Evolutionary conservation across 2,113 vertebrate species (phyloP).

Genomic region (Onychorhynchus coronatus): DNA sequence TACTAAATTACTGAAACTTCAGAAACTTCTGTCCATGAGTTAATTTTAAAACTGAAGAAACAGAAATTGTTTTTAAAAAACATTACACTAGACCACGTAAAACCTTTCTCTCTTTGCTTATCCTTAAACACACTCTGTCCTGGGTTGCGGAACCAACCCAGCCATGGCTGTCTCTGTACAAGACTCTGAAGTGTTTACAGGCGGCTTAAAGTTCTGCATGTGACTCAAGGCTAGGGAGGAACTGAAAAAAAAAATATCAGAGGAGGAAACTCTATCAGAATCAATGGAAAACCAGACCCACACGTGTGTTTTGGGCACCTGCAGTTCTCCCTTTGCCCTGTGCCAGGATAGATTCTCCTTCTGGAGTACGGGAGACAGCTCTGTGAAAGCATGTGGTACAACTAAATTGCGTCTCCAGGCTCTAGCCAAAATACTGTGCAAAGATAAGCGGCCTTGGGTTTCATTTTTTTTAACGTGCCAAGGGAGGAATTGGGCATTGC

Average conservation of each 20-base stretch:
- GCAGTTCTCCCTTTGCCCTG: background rate
- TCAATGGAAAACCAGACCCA: background rate
- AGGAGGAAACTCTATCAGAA: background rate
- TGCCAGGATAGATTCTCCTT: background rate
- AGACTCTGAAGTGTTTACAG: background rate
- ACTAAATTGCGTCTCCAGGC: background rate
- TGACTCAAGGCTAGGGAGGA: background rate
- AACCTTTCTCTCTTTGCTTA: background rate
- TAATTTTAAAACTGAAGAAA: slow-evolving; percentile 70
- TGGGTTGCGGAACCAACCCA: background rate
- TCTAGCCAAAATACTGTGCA: background rate
- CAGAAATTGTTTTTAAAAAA: background rate
- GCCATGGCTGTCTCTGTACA: background rate
- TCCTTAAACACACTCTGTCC: background rate
- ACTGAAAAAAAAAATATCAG: background rate
- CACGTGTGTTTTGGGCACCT: background rate
- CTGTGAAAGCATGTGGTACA: background rate
- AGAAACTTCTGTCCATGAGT: slow-evolving; percentile 72
- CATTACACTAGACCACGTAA: background rate
- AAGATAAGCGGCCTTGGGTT: background rate
- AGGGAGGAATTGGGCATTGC: background rate
- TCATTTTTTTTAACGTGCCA: background rate
- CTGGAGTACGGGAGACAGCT: background rate
- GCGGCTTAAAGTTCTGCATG: background rate
- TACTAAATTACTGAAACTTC: slow-evolving; percentile 72